These are phyloP conservation scores for Mylabris phalerata DNA, from an alignment of 1,140 invertebrate species.

Conservation along the genomic window DNA sequence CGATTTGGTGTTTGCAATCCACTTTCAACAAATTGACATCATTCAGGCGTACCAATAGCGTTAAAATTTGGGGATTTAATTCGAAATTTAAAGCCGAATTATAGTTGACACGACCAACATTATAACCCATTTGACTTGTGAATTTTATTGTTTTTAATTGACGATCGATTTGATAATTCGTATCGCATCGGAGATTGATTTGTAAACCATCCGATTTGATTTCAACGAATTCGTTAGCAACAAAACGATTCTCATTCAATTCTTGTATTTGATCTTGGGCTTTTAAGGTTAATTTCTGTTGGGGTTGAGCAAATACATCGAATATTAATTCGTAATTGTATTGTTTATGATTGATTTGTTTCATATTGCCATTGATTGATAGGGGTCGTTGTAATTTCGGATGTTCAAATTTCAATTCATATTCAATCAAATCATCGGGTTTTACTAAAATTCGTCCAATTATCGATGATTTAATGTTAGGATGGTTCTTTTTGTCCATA, in stretches of 20 bases:
- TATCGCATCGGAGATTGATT: slow-evolving; percentile 15
- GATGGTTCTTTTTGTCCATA: slow-evolving; percentile 62
- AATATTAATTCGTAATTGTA: slow-evolving; percentile 29
- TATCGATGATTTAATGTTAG: slow-evolving; percentile 54
- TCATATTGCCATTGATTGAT: slow-evolving; percentile 41
- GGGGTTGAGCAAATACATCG: slow-evolving; percentile 56
- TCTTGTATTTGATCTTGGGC: not conserved
- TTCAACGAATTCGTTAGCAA: not conserved
- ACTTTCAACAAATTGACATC: slow-evolving; percentile 49
- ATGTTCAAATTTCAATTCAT: slow-evolving; percentile 55
- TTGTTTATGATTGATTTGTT: slow-evolving; percentile 39
- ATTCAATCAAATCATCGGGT: slow-evolving; percentile 45
- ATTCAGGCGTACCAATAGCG: slow-evolving; percentile 26
- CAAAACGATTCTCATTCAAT: too few species aligned
- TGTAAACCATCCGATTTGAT: slow-evolving; percentile 22
- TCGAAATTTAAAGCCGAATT: not conserved
- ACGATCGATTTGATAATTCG: slow-evolving; percentile 10
- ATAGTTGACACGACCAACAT: not conserved
- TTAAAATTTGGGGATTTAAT: not conserved
- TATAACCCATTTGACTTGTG: not conserved
- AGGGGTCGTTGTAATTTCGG: slow-evolving; percentile 57
- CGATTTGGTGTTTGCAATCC: slow-evolving; percentile 42
- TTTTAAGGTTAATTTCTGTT: slow-evolving; percentile 50
- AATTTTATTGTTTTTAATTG: slow-evolving; percentile 2
- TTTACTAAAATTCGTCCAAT: slow-evolving; percentile 45